These are phyloP conservation scores for Candoia aspera DNA, from an alignment of 2,113 vertebrate species.

Conservation along the genomic window DNA sequence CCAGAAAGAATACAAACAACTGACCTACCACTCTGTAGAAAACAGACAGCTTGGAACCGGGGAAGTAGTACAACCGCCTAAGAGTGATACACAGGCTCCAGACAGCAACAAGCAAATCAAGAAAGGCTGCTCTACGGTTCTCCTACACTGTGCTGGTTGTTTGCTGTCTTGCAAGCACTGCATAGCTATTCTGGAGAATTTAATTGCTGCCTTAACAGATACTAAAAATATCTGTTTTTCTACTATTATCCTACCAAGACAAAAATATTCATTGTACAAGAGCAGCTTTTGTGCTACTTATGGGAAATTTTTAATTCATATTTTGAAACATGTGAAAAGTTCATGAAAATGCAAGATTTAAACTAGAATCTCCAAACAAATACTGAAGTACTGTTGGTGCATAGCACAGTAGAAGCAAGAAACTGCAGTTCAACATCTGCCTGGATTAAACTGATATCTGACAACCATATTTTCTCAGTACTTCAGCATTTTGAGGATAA, in stretches of 20 bases:
- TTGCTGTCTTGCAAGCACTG: not conserved
- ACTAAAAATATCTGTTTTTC: too few relatives aligned
- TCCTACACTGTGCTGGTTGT: too few relatives aligned
- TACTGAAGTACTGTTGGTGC: not conserved
- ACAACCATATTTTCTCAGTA: not conserved
- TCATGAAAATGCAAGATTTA: not conserved
- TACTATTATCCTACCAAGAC: not conserved
- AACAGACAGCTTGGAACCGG: not conserved
- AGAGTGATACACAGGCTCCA: not conserved
- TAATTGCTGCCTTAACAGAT: not conserved
- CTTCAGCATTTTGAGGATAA: not conserved
- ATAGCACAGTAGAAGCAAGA: not conserved
- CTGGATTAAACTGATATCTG: not conserved
- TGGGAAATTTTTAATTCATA: not conserved
- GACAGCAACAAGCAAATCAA: too few relatives aligned
- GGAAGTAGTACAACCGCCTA: not conserved
- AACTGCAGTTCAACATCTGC: not conserved
- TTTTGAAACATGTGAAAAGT: not conserved
- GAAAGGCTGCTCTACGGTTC: too few relatives aligned
- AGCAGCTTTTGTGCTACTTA: not conserved
- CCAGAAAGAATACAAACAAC: not conserved
- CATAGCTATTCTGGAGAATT: not conserved
- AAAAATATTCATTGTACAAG: not conserved
- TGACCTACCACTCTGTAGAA: not conserved
- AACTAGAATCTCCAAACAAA: not conserved